Conservation (phyloP, 2,888 invertebrate genomes). For the Aricia artaxerxes region DNA sequence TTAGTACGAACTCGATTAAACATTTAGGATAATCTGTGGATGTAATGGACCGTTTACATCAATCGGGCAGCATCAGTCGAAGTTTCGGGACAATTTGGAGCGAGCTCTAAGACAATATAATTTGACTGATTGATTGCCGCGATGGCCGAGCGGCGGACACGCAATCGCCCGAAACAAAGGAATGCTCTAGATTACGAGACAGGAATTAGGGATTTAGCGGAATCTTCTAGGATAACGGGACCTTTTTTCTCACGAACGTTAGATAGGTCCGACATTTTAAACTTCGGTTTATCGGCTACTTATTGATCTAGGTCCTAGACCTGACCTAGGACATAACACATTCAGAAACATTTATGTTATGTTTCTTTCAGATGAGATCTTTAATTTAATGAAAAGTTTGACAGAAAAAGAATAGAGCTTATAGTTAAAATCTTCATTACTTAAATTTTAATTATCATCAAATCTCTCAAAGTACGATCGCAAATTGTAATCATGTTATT, state of each 20-base stretch:
- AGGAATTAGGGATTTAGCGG: conserved; percentile 3
- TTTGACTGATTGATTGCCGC: conserved; percentile 74
- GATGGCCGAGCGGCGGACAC: conserved; percentile 43
- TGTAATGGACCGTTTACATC: conserved; percentile 47
- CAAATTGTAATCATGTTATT: no score
- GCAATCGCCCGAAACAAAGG: conserved; percentile 44
- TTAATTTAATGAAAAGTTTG: no score
- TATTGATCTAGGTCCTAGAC: neutral
- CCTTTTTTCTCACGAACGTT: conserved; percentile 1
- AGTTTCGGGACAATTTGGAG: conserved; percentile 60
- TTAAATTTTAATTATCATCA: no score
- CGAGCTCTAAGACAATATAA: conserved; percentile 75
- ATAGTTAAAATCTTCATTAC: no score
- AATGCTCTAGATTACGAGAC: conserved; percentile 32
- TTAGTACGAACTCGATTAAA: conserved; percentile 36
- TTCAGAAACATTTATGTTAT: no score
- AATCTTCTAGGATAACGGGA: conserved; percentile 15
- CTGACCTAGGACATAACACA: neutral
- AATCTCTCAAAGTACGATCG: no score
- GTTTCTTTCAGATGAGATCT: no score
- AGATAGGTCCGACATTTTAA: neutral
- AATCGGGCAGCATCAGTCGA: conserved; percentile 47
- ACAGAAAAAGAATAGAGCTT: no score
- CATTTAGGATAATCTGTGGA: conserved; percentile 37
- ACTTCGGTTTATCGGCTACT: neutral